phyloP scores from a whole-genome alignment of 2,888 invertebrate genomes.

The Geotrupes spiniger region DNA sequence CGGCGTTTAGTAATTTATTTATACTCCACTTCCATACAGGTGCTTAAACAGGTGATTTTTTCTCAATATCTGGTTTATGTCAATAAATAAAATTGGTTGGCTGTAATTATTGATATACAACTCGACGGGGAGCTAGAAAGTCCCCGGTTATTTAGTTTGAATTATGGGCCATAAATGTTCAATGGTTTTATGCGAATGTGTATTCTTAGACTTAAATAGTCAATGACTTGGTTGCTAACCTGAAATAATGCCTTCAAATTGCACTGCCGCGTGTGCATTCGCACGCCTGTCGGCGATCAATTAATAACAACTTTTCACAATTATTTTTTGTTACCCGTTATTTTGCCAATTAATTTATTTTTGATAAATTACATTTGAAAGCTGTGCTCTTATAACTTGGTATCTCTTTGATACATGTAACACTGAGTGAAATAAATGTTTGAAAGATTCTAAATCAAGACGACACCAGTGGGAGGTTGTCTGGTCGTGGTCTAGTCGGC shows the following conservation, averaged over 20 bases:
- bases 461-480: constrained; percentile 32
- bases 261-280: no score
- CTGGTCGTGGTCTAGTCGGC: constrained; percentile 28
- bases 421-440: not conserved
- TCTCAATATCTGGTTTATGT: constrained; percentile 29
- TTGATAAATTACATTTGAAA: no score
- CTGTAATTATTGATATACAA: constrained; percentile 30
- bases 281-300: no score
- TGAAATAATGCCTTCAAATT: no score
- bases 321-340: no score
- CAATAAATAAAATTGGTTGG: constrained; percentile 31
- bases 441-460: constrained; percentile 27
- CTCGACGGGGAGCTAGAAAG: constrained; percentile 25
- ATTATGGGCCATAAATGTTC: constrained; percentile 29
- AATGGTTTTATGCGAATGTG: constrained; percentile 27
- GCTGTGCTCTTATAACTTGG: no score
- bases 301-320: no score
- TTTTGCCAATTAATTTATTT: no score
- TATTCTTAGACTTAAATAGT: constrained; percentile 3
- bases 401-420: no score
- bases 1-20: no score
- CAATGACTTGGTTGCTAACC: constrained; percentile 1
- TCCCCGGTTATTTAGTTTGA: constrained; percentile 26
- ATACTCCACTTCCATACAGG: not conserved
- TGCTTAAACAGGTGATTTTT: constrained; percentile 10